Evolutionary conservation across 2,113 vertebrate genomes (phyloP), one percentile per base, ranked within the genome.

Genomic region (Talpa occidentalis): DNA sequence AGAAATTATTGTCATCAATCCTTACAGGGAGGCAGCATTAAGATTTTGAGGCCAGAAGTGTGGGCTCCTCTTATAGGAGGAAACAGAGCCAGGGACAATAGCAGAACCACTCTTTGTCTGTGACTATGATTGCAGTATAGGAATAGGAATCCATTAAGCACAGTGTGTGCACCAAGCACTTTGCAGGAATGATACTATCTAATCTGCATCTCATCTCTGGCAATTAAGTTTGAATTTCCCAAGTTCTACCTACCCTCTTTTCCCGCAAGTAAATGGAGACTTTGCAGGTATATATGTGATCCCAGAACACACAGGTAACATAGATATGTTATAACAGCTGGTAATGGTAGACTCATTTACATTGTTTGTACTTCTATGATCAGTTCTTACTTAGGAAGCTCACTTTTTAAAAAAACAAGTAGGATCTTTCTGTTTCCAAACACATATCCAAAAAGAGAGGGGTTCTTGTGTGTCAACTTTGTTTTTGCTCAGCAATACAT

Each of bases 331-430:
- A 74, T 73, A 84, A 73, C n/a, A 97, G 22, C 54, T 85, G 76
- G 95, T 83, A 96, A 37, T 44, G 95, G 80, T 93, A 95, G 96
- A 40, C 73, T 97, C 96, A 28, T 96, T 97, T 83, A 91, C 94
- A 97, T 92, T 95, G 89, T 97, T 98, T 96, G 94, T 95, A 87
- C 86, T 86, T 92, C 54, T 96, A 79, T 96, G 97, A 66, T 94
- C 84, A 96, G 91, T 78, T n/a, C 96, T 70, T 90, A 96, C 96
- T 70, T 90, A 96, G 77, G 81, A 78, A 95, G 94, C 83, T 96
- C 96, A n/a, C 80, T 95, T 97, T 98, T 96, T 95, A 47, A 82
- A 97, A 90, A 97, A 89, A 74, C 80, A 90, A 77, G 80, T 96
- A 35, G 37, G 54, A 78, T 97, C 97, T 98, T 97, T 95, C 95